phyloP scores from a whole-genome alignment of 1,140 invertebrate genomes.

The Ostrea denselamellosa region DNA sequence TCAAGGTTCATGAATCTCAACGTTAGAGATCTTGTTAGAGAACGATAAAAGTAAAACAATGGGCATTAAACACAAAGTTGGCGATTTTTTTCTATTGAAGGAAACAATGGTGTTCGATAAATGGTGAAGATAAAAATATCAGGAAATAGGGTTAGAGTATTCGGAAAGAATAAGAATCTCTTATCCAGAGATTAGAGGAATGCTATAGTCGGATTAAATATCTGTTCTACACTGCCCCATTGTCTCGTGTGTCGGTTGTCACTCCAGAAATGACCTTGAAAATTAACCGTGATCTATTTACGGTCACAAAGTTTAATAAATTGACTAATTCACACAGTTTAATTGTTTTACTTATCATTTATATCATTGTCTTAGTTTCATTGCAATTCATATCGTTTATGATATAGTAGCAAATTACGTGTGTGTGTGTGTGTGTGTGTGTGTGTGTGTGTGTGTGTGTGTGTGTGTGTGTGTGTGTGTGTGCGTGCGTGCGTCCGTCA shows the following conservation, averaged over 20 bases:
- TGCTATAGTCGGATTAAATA: not conserved
- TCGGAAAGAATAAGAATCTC: constrained; percentile 1
- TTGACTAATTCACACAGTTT: too few relatives aligned
- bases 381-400: too few relatives aligned
- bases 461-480: too few relatives aligned
- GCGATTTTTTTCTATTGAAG: not conserved
- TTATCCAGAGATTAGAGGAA: constrained; percentile 23
- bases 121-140: constrained; percentile 23
- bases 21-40: not conserved
- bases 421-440: too few relatives aligned
- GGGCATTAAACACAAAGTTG: not conserved
- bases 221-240: not conserved
- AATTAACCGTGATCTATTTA: too few relatives aligned
- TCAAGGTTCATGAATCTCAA: not conserved
- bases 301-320: too few relatives aligned
- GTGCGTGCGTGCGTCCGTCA: too few relatives aligned
- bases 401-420: too few relatives aligned
- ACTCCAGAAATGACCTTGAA: not conserved
- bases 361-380: too few relatives aligned
- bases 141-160: constrained; percentile 15
- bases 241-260: not conserved
- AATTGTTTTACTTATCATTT: too few relatives aligned
- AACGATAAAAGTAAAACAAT: constrained; percentile 2
- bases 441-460: too few relatives aligned
- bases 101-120: constrained; percentile 19